phyloP scores from a whole-genome alignment of 2,888 invertebrate genomes.

The Hypomecis atomaria region DNA sequence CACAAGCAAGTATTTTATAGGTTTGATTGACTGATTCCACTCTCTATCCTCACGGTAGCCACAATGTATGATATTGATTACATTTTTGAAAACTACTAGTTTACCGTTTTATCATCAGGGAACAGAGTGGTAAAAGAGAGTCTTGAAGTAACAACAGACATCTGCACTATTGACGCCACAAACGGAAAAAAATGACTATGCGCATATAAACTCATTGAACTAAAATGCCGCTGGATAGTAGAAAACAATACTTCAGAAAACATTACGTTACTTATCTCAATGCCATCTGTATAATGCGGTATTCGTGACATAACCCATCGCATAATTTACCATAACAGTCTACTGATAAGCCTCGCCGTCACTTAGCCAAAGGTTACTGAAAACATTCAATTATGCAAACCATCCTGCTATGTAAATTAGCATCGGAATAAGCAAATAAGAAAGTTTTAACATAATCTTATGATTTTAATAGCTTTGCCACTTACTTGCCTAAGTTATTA shows the following conservation, averaged over 20 bases:
- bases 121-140: no score
- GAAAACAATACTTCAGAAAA: conserved; percentile 10
- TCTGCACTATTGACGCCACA: no score
- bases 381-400: conserved; percentile 55
- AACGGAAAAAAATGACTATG: no score
- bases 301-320: conserved; percentile 30
- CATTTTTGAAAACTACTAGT: no score
- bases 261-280: conserved; percentile 29
- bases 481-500: not conserved
- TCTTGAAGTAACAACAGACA: no score
- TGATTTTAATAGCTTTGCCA: conserved; percentile 12
- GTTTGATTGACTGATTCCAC: no score
- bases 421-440: conserved; percentile 42
- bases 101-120: no score
- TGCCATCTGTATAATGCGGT: conserved; percentile 31
- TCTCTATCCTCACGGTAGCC: no score
- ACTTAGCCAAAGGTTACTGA: conserved; percentile 49
- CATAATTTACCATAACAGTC: conserved; percentile 46
- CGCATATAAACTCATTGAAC: not conserved
- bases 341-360: conserved; percentile 45
- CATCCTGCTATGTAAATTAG: conserved; percentile 47
- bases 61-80: no score
- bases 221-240: not conserved
- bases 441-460: conserved; percentile 12
- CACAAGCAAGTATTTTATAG: no score